Evolutionary conservation across 2,797 vertebrate genomes (phyloP), one percentile per base, ranked within the genome.

Genomic region (Takifugu rubripes): DNA sequence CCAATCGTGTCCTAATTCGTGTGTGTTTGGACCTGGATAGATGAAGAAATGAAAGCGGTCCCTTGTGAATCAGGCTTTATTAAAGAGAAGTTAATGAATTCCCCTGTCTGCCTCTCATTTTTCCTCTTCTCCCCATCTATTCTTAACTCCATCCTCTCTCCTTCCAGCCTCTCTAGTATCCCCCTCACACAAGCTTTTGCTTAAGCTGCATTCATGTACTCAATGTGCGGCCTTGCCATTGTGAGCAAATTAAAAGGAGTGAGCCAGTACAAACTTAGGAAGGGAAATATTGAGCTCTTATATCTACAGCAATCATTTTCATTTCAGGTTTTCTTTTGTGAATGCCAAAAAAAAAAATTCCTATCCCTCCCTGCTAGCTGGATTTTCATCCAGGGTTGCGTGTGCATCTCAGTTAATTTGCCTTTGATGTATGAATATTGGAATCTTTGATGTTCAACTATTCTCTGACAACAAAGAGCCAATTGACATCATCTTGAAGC

Each of bases 21-120:
- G 59, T 54, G 59, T 26, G 40, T 53, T 62, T 59, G 57, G 17
- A 57, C 65, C 52, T 66, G 52, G 52, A 70, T 79, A 65, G 66
- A 85, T 84, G 58, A 75, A 68, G 65, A 76, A 80, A 85, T 84
- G 62, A 85, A 84, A 84, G 74, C 59, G 75, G 83, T 65, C 82
- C 81, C 52, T 43, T 72, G 84, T 77, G 77, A 89, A 78, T 79
- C 66, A 60, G 56, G 79, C 86, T 84, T 86, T 89, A 87, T 88
- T 90, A 87, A 90, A 83, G 75, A 68, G 70, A 84, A 84, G 79
- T 86, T 91, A 91, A 91, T 91, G 88, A 90, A 87, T 89, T 88
- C 81, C 82, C 84, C 61, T 85, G 78, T 84, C 80, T 74, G 65
- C 57, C 70, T 72, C 77, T 74, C 64, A 60, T 88, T 79, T 80